These are phyloP conservation scores for Rhabditophanes sp. DNA, from an alignment of 2,888 invertebrate genomes.

Conservation along the genomic window DNA sequence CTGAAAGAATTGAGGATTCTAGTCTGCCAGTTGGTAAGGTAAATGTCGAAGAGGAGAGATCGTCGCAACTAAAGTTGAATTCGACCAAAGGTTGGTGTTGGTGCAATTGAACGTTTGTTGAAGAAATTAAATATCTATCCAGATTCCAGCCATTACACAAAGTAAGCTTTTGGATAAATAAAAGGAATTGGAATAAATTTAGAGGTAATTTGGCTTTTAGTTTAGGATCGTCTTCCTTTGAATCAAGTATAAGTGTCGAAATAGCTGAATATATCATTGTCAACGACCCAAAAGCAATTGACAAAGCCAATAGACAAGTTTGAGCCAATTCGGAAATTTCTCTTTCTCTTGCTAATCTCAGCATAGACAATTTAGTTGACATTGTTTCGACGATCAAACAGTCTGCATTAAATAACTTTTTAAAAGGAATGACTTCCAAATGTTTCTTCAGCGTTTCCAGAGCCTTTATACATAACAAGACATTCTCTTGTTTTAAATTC, in stretches of 20 bases:
- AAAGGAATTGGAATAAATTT: conserved; percentile 9
- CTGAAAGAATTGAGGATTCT: background rate
- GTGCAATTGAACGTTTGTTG: no score
- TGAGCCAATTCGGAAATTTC: conserved; percentile 67
- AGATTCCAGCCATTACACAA: no score
- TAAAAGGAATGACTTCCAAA: conserved; percentile 71
- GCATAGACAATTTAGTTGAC: conserved; percentile 59
- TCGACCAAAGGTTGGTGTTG: no score
- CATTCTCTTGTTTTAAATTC: conserved; percentile 67
- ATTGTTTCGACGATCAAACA: conserved; percentile 60
- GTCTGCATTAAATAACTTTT: conserved; percentile 67
- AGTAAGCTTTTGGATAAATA: conserved; percentile 17
- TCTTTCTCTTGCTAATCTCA: conserved; percentile 22
- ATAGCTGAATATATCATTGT: conserved; percentile 24
- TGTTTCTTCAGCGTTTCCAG: conserved; percentile 72
- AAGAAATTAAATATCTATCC: no score
- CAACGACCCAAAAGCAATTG: conserved; percentile 70
- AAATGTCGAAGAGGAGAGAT: background rate
- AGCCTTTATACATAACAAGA: conserved; percentile 70
- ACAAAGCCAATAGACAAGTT: conserved; percentile 74
- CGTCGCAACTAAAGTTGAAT: no score
- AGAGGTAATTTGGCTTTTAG: conserved; percentile 7
- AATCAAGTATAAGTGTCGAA: conserved; percentile 14
- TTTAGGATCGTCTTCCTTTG: conserved; percentile 10
- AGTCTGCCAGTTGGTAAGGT: background rate